Evolutionary conservation across 2,888 invertebrate genomes (phyloP).

Genomic region (Ormyrus pomaceus): DNA sequence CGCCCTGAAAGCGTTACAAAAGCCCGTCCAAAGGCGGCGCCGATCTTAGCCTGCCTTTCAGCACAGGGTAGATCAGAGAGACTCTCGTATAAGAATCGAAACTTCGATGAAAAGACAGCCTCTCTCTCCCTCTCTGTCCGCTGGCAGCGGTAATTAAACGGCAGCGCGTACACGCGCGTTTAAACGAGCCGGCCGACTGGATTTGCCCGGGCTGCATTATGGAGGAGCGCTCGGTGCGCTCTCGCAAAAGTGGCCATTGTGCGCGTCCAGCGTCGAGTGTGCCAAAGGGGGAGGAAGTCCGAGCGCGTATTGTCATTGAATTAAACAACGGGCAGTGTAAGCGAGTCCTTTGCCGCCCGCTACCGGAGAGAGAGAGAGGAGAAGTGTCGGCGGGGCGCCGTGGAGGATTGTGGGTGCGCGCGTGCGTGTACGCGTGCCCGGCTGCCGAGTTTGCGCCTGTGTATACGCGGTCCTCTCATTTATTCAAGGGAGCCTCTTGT

Average conservation of each 20-base stretch:
- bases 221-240: too few species aligned
- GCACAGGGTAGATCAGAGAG: constrained; percentile 15
- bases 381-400: constrained; percentile 52
- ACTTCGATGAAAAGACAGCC: constrained; percentile 37
- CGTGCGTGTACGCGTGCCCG: background rate
- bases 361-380: constrained; percentile 3
- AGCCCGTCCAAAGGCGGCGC: too few species aligned
- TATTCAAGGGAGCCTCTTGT: constrained; percentile 21
- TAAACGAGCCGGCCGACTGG: constrained; percentile 7
- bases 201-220: constrained; percentile 9
- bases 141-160: constrained; percentile 41
- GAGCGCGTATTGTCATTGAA: constrained; percentile 70
- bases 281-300: background rate
- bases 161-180: background rate
- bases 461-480: constrained; percentile 2
- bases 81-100: constrained; percentile 19
- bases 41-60: too few species aligned
- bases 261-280: background rate
- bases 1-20: too few species aligned
- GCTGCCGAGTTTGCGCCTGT: background rate
- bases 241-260: constrained; percentile 21
- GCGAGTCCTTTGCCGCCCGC: constrained; percentile 18
- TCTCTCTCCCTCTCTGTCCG: background rate
- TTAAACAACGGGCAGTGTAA: constrained; percentile 67
- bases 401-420: background rate